A percentile compares a stretch with the other conserved stretches of the same genome.
Conservation (phyloP, 1,140 invertebrate species). For the Psix sp. region DNA sequence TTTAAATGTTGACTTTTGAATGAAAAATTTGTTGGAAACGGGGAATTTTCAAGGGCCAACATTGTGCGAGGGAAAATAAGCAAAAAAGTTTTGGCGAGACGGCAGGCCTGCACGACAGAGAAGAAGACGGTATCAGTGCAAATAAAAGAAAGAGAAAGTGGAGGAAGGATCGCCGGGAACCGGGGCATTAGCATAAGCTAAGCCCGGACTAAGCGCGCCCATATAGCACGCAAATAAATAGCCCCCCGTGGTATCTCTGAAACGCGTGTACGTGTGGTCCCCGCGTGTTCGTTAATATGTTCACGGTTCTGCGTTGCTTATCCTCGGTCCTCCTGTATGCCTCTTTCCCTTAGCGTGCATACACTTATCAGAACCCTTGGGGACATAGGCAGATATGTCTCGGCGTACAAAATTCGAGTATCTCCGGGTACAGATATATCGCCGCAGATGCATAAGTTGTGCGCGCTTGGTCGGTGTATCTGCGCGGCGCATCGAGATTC, state of each 20-base stretch:
- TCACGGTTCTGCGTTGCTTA: slow-evolving; percentile 41
- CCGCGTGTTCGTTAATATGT: slow-evolving; percentile 59
- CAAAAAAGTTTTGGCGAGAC: slow-evolving; percentile 13
- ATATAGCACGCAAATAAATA: slow-evolving; percentile 74
- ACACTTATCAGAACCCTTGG: slow-evolving; percentile 45
- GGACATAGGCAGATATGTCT: slow-evolving; percentile 28
- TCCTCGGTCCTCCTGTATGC: slow-evolving; percentile 2
- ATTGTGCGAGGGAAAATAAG: slow-evolving; percentile 13
- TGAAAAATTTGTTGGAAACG: neutral
- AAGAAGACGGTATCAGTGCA: slow-evolving; percentile 49
- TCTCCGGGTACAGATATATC: slow-evolving; percentile 53
- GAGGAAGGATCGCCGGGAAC: slow-evolving; percentile 64
- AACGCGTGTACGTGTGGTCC: slow-evolving; percentile 59
- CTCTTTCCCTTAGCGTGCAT: slow-evolving; percentile 33
- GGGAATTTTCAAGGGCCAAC: no score
- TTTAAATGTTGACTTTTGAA: no score
- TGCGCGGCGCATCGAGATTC: slow-evolving; percentile 52
- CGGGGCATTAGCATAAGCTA: slow-evolving; percentile 73
- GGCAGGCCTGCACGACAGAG: slow-evolving; percentile 22
- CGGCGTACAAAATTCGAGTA: slow-evolving; percentile 53
- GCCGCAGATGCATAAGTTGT: slow-evolving; percentile 53
- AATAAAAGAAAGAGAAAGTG: slow-evolving; percentile 59
- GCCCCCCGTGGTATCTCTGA: slow-evolving; percentile 66
- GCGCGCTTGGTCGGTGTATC: slow-evolving; percentile 53
- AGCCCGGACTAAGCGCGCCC: slow-evolving; percentile 67